Percentiles rank a stretch among this genome's conserved stretches.
Evolutionary conservation across 1,140 invertebrate species (phyloP).

Genomic region (Brachionus rubens): DNA sequence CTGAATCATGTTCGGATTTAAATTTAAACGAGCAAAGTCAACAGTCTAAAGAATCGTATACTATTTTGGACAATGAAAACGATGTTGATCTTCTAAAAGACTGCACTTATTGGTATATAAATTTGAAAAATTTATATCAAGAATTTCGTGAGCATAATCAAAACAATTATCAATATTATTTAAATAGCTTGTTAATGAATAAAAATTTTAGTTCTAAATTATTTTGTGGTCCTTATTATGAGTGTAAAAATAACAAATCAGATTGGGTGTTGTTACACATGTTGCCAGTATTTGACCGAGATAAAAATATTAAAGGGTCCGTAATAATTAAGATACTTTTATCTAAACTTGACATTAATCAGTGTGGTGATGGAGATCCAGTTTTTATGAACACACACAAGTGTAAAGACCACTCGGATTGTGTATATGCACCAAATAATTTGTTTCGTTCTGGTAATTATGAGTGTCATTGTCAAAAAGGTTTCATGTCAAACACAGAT

Average conservation of each 20-base stretch:
- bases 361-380: conserved; percentile 25
- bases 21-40: background rate
- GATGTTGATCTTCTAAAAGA: background rate
- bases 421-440: background rate
- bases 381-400: conserved; percentile 35
- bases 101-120: conserved; percentile 1
- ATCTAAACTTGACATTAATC: conserved; percentile 24
- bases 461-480: conserved; percentile 6
- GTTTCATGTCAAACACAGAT: background rate
- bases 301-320: conserved; percentile 8
- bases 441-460: conserved; percentile 23
- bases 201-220: background rate
- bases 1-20: background rate
- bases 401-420: background rate
- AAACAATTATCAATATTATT: background rate
- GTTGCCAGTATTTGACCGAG: conserved; percentile 7
- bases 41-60: too few relatives aligned
- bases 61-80: background rate
- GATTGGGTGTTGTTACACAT: conserved; percentile 4
- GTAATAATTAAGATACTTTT: conserved; percentile 18
- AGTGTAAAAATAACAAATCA: background rate
- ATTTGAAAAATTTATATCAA: background rate
- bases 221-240: conserved; percentile 26
- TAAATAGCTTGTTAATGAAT: background rate
- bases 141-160: background rate